Base-by-base conservation (phyloP, 2,888 invertebrate genomes). In the Ypsolopha scabrella region DNA sequence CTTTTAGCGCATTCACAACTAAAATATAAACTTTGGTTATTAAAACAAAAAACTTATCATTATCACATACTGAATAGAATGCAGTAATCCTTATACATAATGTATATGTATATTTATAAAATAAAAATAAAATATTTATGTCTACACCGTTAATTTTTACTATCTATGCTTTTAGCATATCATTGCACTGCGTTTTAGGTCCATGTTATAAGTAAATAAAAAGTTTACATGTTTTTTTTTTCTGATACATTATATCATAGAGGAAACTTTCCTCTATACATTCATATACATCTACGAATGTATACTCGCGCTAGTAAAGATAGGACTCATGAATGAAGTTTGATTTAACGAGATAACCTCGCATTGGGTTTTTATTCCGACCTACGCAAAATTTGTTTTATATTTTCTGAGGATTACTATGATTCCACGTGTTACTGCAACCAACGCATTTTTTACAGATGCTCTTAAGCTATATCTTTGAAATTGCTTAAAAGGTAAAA, bases 1-100 rank as follows among this genome's bases (percentile, higher is more conserved):
- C 34, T 35, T 46, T 46, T 34, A 8, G 34, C 34, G 11, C 14
- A 43, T 43, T 13, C 43, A 43, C 49, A 51, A 52, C 50, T 52
- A 51, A 53, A 74, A 73, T 75, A 77, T 46, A 46, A 75, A 78
- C 79, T 81, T 80, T 81, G 81, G 80, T 73, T 35, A 46, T 62
- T n/a, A 72, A n/a, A 70, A 61, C 66, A 59, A 62, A 65, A 60
- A 64, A 66, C 62, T 65, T 75, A 76, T 75, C 75, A 75, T 65
- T 75, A 76, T 75, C 75, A 75, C 74, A 75, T 60, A 60, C 60
- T 63, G 55, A 60, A 62, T 61, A 69, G 64, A 72, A 65, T 60
- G 58, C 63, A 50, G 4, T 46, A 9, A 44, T 33, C 8, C 45
- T 33, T 46, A 46, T 33, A 9, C n/a, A 10, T 9, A 34, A 34